Conservation (phyloP, 1,140 invertebrate species). For the Drosophila rhopaloa region DNA sequence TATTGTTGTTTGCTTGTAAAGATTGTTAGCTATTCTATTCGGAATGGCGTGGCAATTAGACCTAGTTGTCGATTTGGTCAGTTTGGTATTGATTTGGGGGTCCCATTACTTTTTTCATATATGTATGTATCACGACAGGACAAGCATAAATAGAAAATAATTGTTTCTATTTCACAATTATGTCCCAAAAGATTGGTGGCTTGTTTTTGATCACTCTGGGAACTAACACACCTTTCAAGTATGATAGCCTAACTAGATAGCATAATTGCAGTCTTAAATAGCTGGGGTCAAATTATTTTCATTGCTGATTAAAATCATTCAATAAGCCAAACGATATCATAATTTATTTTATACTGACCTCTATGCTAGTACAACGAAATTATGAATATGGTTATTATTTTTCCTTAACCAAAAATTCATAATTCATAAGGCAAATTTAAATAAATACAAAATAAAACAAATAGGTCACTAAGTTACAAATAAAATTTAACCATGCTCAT, state of each 20-base stretch:
- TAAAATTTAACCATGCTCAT: too few species aligned
- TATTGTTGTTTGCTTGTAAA: conserved; percentile 59
- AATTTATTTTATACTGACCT: neutral
- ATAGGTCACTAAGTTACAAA: too few species aligned
- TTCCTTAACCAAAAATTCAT: too few species aligned
- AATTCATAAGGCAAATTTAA: too few species aligned
- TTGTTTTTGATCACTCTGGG: conserved; percentile 50
- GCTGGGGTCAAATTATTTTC: conserved; percentile 10
- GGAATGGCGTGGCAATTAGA: conserved; percentile 54
- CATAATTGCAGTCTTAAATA: conserved; percentile 30
- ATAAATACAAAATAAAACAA: too few species aligned
- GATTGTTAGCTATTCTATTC: conserved; percentile 35
- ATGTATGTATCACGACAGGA: neutral
- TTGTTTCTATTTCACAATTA: conserved; percentile 70
- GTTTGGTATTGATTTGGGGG: conserved; percentile 28
- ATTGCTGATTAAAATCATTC: conserved; percentile 7
- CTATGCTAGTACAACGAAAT: neutral
- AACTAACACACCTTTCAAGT: conserved; percentile 57
- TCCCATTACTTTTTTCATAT: conserved; percentile 4
- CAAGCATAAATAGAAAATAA: conserved; percentile 68
- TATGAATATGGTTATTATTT: too few species aligned
- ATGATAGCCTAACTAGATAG: conserved; percentile 18
- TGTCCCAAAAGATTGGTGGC: conserved; percentile 44
- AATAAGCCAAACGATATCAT: neutral
- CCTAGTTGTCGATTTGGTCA: conserved; percentile 47